Base-by-base conservation (phyloP, 2,888 invertebrate genomes). In the Cybosia mesomella region DNA sequence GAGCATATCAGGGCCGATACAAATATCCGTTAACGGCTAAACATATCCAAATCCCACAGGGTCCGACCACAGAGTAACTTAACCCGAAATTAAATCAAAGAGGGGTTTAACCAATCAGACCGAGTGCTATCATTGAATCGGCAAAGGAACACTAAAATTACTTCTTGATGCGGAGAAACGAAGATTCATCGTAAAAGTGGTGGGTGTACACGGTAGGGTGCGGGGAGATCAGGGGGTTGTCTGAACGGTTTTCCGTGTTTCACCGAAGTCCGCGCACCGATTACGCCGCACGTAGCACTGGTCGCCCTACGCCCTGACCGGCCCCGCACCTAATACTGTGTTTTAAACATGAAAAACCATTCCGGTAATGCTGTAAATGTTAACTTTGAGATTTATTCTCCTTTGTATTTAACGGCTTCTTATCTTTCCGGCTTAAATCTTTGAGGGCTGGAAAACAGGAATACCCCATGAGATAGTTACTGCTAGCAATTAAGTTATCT, bases 61-160 rank as follows among this genome's bases (percentile, higher is more conserved):
- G 90, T 86, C 85, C 85, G 82, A 89, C 93, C 92, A 89, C 92
- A 91, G 86, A 87, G 90, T 87, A 92, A 92, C 93, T 94, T 94
- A 94, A 93, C 94, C 94, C 92, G 87, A 93, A 94, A 95, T 95
- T 95, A 95, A 95, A 95, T 95, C 94, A 94, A 93, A 93, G 94
- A 92, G 93, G 91, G 93, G 93, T 91, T 93, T 92, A 92, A 93
- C 94, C 94, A 95, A 94, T 95, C 94, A 94, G 89, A 87, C 86
- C 94, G 94, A 95, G 94, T 95, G 94, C 93, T 95, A 94, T 94
- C 95, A 94, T 94, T 94, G 94, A 94, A 94, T 94, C 94, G 94
- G 93, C 91, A 92, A 94, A 94, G 93, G 92, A 94, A 95, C 94
- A 94, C 94, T 94, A 94, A 94, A 94, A 94, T 94, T 94, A 94